These are phyloP conservation scores for Apteryx mantelli DNA, from an alignment of 2,113 vertebrate species.

Conservation along the genomic window DNA sequence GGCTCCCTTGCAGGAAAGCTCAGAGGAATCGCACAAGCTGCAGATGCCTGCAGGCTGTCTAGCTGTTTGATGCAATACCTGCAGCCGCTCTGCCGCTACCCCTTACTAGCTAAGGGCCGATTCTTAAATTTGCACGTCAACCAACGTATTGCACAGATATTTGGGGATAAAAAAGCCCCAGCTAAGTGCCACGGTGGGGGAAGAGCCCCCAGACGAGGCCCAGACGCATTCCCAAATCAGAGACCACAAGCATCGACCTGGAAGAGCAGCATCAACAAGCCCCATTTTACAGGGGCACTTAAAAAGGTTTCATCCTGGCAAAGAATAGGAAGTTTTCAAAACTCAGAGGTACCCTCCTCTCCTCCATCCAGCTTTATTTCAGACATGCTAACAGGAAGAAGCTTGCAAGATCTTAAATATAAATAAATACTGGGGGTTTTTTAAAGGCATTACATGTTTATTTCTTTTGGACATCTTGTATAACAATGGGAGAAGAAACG, in stretches of 20 bases:
- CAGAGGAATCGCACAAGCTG: neutral
- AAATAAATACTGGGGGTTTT: neutral
- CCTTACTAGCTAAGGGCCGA: neutral
- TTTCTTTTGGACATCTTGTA: constrained; percentile 18
- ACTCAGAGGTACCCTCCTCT: neutral
- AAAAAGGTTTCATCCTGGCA: neutral
- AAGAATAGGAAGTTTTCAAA: neutral
- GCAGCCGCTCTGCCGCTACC: neutral
- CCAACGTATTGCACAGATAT: rapidly evolving
- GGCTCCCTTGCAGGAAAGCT: rapidly evolving
- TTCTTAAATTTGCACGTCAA: neutral
- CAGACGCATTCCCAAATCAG: neutral
- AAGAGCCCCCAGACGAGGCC: neutral
- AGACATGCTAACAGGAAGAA: constrained; percentile 16
- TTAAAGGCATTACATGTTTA: neutral
- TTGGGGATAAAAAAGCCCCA: neutral
- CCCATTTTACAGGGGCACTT: neutral
- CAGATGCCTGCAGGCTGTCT: neutral
- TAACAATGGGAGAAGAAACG: neutral
- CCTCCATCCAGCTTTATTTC: constrained; percentile 11
- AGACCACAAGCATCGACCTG: neutral
- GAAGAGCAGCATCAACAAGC: neutral
- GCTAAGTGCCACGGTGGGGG: rapidly evolving
- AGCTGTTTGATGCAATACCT: neutral
- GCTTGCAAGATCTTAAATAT: neutral